These are phyloP conservation scores for Sesamia nonagrioides DNA, from an alignment of 1,140 invertebrate species.

Conservation along the genomic window DNA sequence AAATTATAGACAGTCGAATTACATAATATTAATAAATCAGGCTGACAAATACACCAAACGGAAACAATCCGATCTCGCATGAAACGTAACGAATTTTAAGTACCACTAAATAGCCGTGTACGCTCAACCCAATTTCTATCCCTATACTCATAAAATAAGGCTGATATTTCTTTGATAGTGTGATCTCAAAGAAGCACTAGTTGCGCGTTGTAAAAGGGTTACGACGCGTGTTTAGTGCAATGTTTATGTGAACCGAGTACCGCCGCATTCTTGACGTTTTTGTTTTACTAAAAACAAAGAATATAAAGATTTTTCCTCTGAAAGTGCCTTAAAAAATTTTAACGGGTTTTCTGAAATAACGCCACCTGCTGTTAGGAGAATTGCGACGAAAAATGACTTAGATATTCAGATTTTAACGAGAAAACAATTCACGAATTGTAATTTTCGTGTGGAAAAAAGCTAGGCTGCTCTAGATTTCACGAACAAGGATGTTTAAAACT, in stretches of 20 bases:
- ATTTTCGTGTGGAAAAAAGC: background rate
- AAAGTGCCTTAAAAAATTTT: background rate
- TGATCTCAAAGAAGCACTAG: background rate
- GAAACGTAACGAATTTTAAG: conserved; percentile 35
- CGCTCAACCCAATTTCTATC: background rate
- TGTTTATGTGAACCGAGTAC: conserved; percentile 32
- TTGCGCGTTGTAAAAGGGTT: conserved; percentile 37
- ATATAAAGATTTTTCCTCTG: background rate
- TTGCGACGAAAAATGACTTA: background rate
- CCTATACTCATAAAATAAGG: background rate
- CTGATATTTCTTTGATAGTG: background rate
- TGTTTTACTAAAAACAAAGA: conserved; percentile 1
- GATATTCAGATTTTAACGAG: background rate
- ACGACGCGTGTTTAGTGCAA: conserved; percentile 46
- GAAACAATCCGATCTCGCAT: conserved; percentile 31
- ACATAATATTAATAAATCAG: background rate
- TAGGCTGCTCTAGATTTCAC: no score
- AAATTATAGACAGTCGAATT: background rate
- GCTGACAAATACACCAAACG: conserved; percentile 12
- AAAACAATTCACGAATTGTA: no score
- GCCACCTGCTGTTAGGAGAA: background rate
- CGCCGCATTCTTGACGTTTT: conserved; percentile 25
- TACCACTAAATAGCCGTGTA: background rate
- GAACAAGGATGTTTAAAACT: no score
- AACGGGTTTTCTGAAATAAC: background rate